Conservation (phyloP, 1,140 invertebrate species). For the Drosophila sechellia region DNA sequence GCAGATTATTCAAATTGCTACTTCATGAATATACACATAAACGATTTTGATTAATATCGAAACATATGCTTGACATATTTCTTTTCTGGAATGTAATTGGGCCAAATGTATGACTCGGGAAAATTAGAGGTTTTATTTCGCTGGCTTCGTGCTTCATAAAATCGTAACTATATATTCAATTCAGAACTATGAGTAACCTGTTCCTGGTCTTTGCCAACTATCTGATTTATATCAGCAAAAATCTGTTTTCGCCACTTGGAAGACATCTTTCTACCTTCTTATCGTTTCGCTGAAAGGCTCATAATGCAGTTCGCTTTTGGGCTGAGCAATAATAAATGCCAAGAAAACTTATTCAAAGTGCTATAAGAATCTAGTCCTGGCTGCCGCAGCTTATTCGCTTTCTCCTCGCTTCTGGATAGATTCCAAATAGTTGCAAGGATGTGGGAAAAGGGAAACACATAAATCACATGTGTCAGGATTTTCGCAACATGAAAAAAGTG, state of each 20-base stretch:
- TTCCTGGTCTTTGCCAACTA: neutral
- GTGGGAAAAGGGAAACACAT: constrained; percentile 44
- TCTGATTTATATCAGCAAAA: constrained; percentile 16
- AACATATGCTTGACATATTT: neutral
- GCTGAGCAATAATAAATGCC: constrained; percentile 71
- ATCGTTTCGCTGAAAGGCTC: constrained; percentile 16
- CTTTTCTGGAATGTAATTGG: constrained; percentile 12
- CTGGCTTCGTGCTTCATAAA: neutral
- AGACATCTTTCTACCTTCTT: neutral
- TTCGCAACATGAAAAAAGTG: constrained; percentile 22
- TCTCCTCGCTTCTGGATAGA: constrained; percentile 7
- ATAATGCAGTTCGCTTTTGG: constrained; percentile 58
- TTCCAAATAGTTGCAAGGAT: constrained; percentile 42
- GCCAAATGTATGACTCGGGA: neutral
- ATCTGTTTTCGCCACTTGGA: constrained; percentile 16
- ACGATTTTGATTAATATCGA: constrained; percentile 51
- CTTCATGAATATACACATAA: constrained; percentile 55
- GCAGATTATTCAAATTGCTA: constrained; percentile 56
- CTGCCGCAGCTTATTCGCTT: constrained; percentile 4
- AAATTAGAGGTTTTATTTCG: neutral
- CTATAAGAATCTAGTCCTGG: constrained; percentile 60
- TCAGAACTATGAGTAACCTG: neutral
- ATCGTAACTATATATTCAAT: neutral
- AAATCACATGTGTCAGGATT: constrained; percentile 75
- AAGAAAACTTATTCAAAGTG: constrained; percentile 76